Conservation (phyloP, 2,888 invertebrate species). For the Meganola albula region DNA sequence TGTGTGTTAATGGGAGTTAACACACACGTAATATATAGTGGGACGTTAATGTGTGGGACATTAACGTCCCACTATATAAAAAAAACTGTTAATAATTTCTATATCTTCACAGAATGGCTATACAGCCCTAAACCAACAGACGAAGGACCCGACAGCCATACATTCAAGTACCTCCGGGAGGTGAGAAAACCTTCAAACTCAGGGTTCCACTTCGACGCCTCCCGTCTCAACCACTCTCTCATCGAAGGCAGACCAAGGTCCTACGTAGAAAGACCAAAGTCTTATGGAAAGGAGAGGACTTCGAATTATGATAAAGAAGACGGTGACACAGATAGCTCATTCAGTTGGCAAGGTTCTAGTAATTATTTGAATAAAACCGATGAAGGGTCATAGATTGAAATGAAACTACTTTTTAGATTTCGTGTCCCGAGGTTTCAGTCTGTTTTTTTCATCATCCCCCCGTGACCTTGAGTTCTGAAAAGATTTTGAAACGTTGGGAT, state of each 20-base stretch:
- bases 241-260: conserved; percentile 34
- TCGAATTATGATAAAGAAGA: conserved; percentile 44
- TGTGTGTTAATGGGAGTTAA: no score
- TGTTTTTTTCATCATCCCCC: no score
- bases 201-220: conserved; percentile 59
- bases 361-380: conserved; percentile 35
- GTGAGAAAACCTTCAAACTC: conserved; percentile 68
- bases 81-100: no score
- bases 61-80: no score
- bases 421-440: no score
- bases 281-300: conserved; percentile 37
- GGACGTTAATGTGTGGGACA: no score
- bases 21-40: no score
- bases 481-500: no score
- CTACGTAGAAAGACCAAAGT: conserved; percentile 6
- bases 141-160: conserved; percentile 57
- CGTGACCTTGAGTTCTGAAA: no score
- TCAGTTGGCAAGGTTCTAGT: conserved; percentile 65
- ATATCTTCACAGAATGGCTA: conserved; percentile 73
- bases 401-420: no score
- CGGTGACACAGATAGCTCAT: conserved; percentile 68
- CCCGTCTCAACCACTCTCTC: conserved; percentile 45
- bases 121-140: conserved; percentile 57
- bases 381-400: no score
- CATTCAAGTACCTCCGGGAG: conserved; percentile 66